Conservation (phyloP, 2,888 invertebrate genomes). For the Rugalucina vietnamica region DNA sequence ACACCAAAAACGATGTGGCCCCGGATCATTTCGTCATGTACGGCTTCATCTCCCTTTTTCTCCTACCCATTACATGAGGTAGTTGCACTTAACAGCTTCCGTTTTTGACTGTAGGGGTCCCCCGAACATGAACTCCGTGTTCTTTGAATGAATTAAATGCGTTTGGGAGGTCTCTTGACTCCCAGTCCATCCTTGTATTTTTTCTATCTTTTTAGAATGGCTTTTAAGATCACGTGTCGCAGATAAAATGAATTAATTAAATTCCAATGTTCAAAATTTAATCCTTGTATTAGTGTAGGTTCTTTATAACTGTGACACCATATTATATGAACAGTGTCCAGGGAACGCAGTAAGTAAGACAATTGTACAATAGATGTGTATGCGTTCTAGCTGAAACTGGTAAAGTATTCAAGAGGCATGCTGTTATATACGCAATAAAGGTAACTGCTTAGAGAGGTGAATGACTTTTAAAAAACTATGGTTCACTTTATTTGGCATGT, state of each 20-base stretch:
- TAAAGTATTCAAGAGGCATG: neutral
- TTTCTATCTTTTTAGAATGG: neutral
- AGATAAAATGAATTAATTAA: too few species aligned
- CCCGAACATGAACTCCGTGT: conserved; percentile 50
- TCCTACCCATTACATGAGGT: conserved; percentile 53
- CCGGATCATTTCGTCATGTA: conserved; percentile 35
- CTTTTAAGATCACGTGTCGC: neutral
- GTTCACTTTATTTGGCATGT: too few species aligned
- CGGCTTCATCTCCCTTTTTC: conserved; percentile 40
- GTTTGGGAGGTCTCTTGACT: conserved; percentile 19
- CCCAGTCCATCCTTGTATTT: conserved; percentile 33
- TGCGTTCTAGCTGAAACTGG: neutral
- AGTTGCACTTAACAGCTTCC: conserved; percentile 43
- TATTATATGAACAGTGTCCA: neutral
- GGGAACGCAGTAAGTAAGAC: neutral
- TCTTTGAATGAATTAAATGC: conserved; percentile 35
- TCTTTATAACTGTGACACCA: neutral
- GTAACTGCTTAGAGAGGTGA: neutral
- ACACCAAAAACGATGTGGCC: conserved; percentile 54
- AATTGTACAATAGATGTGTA: neutral
- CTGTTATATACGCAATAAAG: neutral
- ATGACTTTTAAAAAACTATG: too few species aligned
- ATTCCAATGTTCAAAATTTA: neutral
- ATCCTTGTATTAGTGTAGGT: neutral
- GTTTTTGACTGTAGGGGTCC: conserved; percentile 35